Conservation (phyloP, 2,113 vertebrate species). For the Paedocypris sp. region DNA sequence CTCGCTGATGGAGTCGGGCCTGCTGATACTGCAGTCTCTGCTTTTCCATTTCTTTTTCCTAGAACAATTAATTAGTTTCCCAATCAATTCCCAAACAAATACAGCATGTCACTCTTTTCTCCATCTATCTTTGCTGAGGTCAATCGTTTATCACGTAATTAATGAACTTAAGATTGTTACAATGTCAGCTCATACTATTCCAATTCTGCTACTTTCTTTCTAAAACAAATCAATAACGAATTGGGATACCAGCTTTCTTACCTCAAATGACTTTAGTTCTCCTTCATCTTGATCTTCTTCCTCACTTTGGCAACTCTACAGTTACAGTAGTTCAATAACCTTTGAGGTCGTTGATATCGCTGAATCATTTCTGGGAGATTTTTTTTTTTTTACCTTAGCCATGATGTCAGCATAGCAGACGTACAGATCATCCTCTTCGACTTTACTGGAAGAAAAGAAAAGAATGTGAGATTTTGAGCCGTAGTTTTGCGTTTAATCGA, state of each 20-base stretch:
- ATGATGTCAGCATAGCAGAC: conserved; percentile 84
- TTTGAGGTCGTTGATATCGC: too few relatives aligned
- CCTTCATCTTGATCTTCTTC: conserved; percentile 71
- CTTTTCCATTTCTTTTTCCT: conserved; percentile 97
- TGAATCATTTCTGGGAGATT: too few relatives aligned
- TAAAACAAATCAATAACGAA: background rate
- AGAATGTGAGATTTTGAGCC: background rate
- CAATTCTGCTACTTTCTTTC: background rate
- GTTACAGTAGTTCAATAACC: background rate
- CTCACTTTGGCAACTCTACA: conserved; percentile 82
- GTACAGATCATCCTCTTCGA: conserved; percentile 76
- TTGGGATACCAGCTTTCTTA: conserved; percentile 48
- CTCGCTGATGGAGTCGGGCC: conserved; percentile 78
- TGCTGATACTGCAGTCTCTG: conserved; percentile 90
- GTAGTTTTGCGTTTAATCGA: too few relatives aligned
- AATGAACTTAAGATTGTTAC: background rate
- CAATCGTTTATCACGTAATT: background rate
- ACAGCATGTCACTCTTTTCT: background rate
- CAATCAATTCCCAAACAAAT: background rate
- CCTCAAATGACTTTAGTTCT: conserved; percentile 89
- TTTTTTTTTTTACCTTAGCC: conserved; percentile 77
- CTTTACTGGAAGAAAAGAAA: conserved; percentile 54
- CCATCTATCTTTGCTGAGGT: background rate
- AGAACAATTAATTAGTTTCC: conserved; percentile 12
- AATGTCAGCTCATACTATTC: background rate